These are phyloP conservation scores for Leucoma salicis DNA, from an alignment of 2,888 invertebrate species.

Conservation along the genomic window DNA sequence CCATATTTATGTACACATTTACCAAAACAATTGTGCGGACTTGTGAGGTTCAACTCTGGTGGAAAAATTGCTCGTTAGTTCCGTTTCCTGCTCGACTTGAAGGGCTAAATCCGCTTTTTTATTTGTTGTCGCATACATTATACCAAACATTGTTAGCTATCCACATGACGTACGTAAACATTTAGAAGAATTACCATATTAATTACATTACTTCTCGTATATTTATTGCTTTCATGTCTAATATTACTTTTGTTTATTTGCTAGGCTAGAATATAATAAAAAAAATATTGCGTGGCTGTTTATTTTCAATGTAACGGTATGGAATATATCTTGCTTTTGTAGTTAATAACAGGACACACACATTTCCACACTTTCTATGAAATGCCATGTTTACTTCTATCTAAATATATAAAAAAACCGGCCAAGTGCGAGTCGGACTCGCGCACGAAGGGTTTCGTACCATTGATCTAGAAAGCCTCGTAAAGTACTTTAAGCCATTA, in stretches of 20 bases:
- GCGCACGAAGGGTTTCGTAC: no score
- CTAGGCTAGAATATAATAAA: background rate
- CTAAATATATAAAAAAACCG: no score
- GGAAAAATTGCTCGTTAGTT: slow-evolving; percentile 59
- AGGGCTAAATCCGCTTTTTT: slow-evolving; percentile 24
- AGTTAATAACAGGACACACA: background rate
- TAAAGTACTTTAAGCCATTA: no score
- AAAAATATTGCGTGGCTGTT: slow-evolving; percentile 1
- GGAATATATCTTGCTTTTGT: slow-evolving; percentile 17
- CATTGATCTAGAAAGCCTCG: no score
- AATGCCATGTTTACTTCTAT: no score
- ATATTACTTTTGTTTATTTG: background rate
- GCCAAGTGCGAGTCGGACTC: no score
- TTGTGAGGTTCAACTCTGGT: slow-evolving; percentile 39
- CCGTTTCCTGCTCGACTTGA: slow-evolving; percentile 44
- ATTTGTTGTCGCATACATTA: slow-evolving; percentile 17
- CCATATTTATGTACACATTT: slow-evolving; percentile 1
- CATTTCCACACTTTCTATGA: no score
- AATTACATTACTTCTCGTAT: background rate
- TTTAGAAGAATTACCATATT: background rate
- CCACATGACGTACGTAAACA: background rate
- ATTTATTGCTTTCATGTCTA: background rate
- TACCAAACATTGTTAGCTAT: background rate
- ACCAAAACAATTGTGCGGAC: slow-evolving; percentile 35
- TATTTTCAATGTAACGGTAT: slow-evolving; percentile 12